A percentile compares a stretch with the other conserved stretches of the same genome.
These are phyloP conservation scores for Thalassaphorura encarpata DNA, from an alignment of 1,140 invertebrate genomes.

Conservation along the genomic window DNA sequence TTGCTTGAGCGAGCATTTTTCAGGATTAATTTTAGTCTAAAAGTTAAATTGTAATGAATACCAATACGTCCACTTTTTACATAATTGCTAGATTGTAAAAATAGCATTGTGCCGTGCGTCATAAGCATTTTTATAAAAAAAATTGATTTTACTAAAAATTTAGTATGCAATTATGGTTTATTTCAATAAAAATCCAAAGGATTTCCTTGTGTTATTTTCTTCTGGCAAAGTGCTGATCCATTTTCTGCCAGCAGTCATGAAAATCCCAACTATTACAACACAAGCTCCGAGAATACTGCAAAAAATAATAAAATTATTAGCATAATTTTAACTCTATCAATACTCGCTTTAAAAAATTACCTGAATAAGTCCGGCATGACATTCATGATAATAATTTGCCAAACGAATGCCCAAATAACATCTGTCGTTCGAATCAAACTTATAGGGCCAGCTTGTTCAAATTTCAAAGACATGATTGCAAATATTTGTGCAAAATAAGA, in stretches of 20 bases:
- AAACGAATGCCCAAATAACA: conserved; percentile 22
- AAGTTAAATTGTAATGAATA: too few species aligned
- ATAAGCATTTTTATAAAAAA: too few species aligned
- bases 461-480: conserved; percentile 17
- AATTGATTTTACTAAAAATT: too few species aligned
- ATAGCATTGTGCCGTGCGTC: too few species aligned
- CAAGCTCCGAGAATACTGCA: not conserved
- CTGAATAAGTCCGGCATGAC: conserved; percentile 3
- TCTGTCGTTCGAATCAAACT: conserved; percentile 16
- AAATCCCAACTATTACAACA: not conserved
- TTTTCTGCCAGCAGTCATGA: not conserved
- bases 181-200: not conserved
- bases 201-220: not conserved
- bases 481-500: conserved; percentile 22
- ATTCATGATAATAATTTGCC: conserved; percentile 14
- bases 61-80: too few species aligned
- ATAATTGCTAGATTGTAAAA: too few species aligned
- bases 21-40: too few species aligned
- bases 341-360: conserved; percentile 2
- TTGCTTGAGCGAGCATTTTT: too few species aligned
- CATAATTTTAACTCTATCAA: not conserved
- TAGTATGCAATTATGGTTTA: too few species aligned
- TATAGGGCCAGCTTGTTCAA: conserved; percentile 18
- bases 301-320: not conserved
- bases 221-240: not conserved